Evolutionary conservation across 92 coral and sea anemone genomes (phyloP), one percentile per base, ranked within the genome.

Genomic region (Umimayanthus chanpuru): DNA sequence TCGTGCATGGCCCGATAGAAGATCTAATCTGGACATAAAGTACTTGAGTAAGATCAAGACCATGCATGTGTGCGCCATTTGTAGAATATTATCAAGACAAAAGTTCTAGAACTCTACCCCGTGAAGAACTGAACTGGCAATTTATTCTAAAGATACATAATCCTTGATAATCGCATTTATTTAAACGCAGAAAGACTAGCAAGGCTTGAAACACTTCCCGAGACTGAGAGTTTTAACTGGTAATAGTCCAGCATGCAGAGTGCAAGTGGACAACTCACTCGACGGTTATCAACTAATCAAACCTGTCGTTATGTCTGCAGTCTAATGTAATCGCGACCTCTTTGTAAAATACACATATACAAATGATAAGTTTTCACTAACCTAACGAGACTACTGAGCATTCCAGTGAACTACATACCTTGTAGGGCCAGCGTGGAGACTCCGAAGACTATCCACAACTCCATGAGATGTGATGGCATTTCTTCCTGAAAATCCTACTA

Each of bases 151-250:
- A 72, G 68, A 20, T 26, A 72, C 20, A 26, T 72, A 72, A 29
- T 72, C 76, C 76, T 26, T 29, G 38, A 80, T 80, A 29, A 55
- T 50, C 83, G 70, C 83, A 50, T 79, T 29, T 79, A 25, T 47
- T 28, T 50, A 14, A 77, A 20, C 81, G 58, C 4, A 43, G 81
- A 9, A 9, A 4, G 2, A 3, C 68, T 61, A 77, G 25, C 5
- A 1, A 76, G 11, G 43, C 56, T 25, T 77, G 55, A 77, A 76
- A 23, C 61, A 12, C 39, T 41, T 10, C 18, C 81, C 26, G 6
- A n/a, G 40, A 30, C 81, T 14, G 6, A n/a, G 40, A 30, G 8
- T 78, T 16, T 25, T 21, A 47, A 78, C 49, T 78, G 39, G 56
- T 28, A 39, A 61, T 61, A 4, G 68, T 61, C 68, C 68, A 61